Base-by-base conservation (phyloP, 23 tunicate genomes). In the Trididemnum miniatum region DNA sequence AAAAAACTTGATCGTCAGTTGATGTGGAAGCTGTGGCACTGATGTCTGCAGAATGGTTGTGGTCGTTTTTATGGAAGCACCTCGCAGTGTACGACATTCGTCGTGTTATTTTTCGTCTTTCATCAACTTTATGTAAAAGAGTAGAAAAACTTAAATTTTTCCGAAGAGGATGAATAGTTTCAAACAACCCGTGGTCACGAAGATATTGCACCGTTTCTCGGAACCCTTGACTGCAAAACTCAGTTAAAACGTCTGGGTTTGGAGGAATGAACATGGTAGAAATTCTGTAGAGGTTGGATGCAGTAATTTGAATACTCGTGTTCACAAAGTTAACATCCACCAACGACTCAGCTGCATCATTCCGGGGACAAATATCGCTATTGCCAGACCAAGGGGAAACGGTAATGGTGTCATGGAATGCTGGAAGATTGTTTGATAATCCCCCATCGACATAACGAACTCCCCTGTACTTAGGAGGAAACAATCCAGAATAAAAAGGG, bases 361-460 rank as follows among this genome's bases (percentile, higher is more conserved):
- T 94, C 51, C 82, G 82, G 9, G 99, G 99, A 60, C 99, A 96
- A 57, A 96, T 96, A 85, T 96, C 97, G 71, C 94, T 88, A 51
- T 71, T 73, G 29, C 99, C 99, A 0, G 96, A 92, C 99, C 99
- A 96, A 0, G 99, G 99, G 25, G 96, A 92, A 9, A 96, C 87
- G 1, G 99, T 88, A 5, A 96, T 96, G 1, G 99, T 96, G 87
- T 96, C 92, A 39, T 71, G 31, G 65, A 72, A 89, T 9, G 89
- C 79, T 0, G 99, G 99, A 2, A 91, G 82, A 59, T 96, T 96
- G 73, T 96, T 91, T 4, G 99, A 85, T 0, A 91, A 62, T 0
- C 99, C 99, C 24, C 99, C 99, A 49, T 96, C 99, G 1, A 96
- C 90, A 81, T 91, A 96, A 31, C 85, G 65, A 36, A 87, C 94